Evolutionary conservation across 2,113 vertebrate genomes (phyloP).

Genomic region (Serinus canaria): DNA sequence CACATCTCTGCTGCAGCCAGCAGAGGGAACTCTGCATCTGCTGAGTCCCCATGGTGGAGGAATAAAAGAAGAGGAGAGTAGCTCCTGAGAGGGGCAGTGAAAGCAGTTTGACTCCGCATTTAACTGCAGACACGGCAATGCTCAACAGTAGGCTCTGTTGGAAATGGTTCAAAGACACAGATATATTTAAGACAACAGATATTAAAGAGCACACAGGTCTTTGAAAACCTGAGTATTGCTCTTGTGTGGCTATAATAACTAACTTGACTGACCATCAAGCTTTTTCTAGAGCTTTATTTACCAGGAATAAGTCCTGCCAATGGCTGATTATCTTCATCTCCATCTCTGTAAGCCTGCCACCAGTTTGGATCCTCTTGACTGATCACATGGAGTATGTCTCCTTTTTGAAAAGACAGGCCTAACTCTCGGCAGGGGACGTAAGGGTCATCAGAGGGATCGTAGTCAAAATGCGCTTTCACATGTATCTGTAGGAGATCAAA

Average conservation of each 20-base stretch:
- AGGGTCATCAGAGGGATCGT: slow-evolving; percentile 93
- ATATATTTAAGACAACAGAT: not conserved
- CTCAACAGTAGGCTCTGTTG: not conserved
- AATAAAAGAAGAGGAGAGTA: not conserved
- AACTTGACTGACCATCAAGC: not conserved
- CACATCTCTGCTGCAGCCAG: not conserved
- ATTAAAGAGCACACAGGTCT: not conserved
- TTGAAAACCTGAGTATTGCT: not conserved
- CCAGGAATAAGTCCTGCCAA: slow-evolving; percentile 95
- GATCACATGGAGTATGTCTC: slow-evolving; percentile 94
- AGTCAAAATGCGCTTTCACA: slow-evolving; percentile 92
- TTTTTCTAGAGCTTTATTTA: slow-evolving; percentile 44
- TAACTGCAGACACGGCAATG: not conserved
- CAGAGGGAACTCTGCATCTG: slow-evolving; percentile 38
- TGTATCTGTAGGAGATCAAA: slow-evolving; percentile 81
- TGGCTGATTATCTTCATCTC: slow-evolving; percentile 93
- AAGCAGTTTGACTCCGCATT: not conserved
- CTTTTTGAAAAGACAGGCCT: slow-evolving; percentile 92
- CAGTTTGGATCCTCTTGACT: slow-evolving; percentile 97
- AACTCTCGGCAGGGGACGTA: slow-evolving; percentile 94
- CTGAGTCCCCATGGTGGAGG: not conserved
- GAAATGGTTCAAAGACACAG: not conserved
- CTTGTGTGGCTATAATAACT: not conserved
- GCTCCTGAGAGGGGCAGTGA: not conserved
- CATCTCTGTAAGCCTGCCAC: slow-evolving; percentile 98